Conservation (phyloP, 2,888 invertebrate species). For the Hemaris fuciformis region DNA sequence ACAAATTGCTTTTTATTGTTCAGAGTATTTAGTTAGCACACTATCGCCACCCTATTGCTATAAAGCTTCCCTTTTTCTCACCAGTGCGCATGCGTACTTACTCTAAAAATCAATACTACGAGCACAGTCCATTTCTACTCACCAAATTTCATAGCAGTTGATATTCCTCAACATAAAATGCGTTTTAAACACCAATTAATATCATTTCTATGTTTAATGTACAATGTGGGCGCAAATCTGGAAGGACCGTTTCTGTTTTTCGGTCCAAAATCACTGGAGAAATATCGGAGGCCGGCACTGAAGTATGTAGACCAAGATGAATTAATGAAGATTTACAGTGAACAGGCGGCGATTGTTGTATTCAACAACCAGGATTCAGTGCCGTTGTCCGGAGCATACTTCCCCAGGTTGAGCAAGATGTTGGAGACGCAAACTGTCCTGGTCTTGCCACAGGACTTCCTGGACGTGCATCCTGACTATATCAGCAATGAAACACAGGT, state of each 20-base stretch:
- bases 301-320: slow-evolving; percentile 78
- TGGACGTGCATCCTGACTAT: slow-evolving; percentile 82
- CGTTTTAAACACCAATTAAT: slow-evolving; percentile 9
- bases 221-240: slow-evolving; percentile 55
- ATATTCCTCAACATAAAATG: too few species aligned
- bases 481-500: slow-evolving; percentile 83
- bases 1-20: too few species aligned
- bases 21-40: too few species aligned
- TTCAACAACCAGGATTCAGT: slow-evolving; percentile 82
- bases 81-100: neutral
- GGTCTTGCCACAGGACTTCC: slow-evolving; percentile 80
- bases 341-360: slow-evolving; percentile 81
- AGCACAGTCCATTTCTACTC: neutral
- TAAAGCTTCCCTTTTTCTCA: neutral
- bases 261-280: slow-evolving; percentile 75
- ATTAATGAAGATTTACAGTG: slow-evolving; percentile 79
- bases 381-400: slow-evolving; percentile 77
- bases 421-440: slow-evolving; percentile 74
- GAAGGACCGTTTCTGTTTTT: slow-evolving; percentile 83
- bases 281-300: slow-evolving; percentile 74
- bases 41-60: neutral
- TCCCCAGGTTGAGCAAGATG: slow-evolving; percentile 80
- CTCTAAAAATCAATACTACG: slow-evolving; percentile 8
- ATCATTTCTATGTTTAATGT: neutral
- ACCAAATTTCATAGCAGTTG: too few species aligned